Base-by-base conservation (phyloP, 2,113 vertebrate species). In the Austrofundulus limnaeus region DNA sequence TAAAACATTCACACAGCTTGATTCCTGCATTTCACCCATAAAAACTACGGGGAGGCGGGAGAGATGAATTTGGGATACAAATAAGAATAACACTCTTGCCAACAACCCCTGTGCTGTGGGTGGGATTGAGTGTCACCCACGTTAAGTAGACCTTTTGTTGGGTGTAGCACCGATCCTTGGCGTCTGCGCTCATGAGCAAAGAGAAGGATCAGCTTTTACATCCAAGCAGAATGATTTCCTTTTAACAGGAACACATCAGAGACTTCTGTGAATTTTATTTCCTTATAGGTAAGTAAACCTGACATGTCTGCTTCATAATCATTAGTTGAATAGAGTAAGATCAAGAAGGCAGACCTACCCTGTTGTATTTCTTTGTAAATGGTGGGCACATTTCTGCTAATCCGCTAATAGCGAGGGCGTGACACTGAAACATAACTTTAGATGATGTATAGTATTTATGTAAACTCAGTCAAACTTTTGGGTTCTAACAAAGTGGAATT, bases 81-180 rank as follows among this genome's bases (percentile, higher is more conserved):
- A n/a, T n/a, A n/a, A n/a, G n/a, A n/a, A n/a, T n/a, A n/a, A 39
- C 56, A 42, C 13, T 50, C 77, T 45, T 63, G 66, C 66, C 80
- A 14, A 62, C 55, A 51, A 38, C 48, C 43, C 23, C 11, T 55
- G 61, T 51, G 59, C 41, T 46, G 23, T 65, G 68, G 53, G 49
- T n/a, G 66, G 81, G 78, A 87, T 86, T 80, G 62, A 54, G 57
- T 90, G 80, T 90, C 87, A 77, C 58, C 69, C 56, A 73, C 43
- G 23, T 38, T 53, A 75, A 9, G 24, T 41, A 75, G 79, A 75
- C 74, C 62, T 76, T 59, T 86, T 87, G 81, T 85, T 78, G 60
- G 50, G 72, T 80, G 67, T 66, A 59, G 69, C 60, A 42, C 49
- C 13, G 49, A 66, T 70, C 75, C 45, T 69, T 52, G 51, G 41